These are phyloP conservation scores for Thera obeliscata DNA, from an alignment of 2,888 invertebrate genomes.

Conservation along the genomic window DNA sequence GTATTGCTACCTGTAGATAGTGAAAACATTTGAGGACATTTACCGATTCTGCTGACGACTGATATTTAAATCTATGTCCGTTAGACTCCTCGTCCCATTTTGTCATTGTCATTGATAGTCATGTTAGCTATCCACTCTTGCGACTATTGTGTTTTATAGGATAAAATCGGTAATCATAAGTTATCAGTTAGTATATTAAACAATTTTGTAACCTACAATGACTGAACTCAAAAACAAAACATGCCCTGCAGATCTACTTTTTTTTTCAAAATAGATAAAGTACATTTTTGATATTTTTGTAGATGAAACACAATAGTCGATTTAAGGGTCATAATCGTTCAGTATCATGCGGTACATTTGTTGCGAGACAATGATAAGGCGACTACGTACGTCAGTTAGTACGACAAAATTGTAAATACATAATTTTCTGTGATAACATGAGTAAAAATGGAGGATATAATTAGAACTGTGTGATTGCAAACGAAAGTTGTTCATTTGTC, in stretches of 20 bases:
- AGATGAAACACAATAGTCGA: slow-evolving; percentile 53
- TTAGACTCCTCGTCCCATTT: slow-evolving; percentile 61
- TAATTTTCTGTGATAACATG: slow-evolving; percentile 86
- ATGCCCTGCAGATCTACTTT: slow-evolving; percentile 8
- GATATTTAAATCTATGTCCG: slow-evolving; percentile 53
- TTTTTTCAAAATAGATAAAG: slow-evolving; percentile 9
- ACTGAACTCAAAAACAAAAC: slow-evolving; percentile 23
- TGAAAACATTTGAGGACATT: slow-evolving; percentile 13
- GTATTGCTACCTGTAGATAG: slow-evolving; percentile 14
- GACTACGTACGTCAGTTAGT: slow-evolving; percentile 75
- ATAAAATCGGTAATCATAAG: slow-evolving; percentile 1
- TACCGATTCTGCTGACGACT: slow-evolving; percentile 56
- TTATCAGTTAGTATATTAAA: neutral
- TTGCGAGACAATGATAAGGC: slow-evolving; percentile 72
- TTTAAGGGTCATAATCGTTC: slow-evolving; percentile 58
- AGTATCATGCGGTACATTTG: slow-evolving; percentile 66
- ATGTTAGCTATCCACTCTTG: slow-evolving; percentile 54
- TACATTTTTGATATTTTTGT: slow-evolving; percentile 1
- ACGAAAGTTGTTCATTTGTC: slow-evolving; percentile 76
- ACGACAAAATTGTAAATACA: slow-evolving; percentile 85
- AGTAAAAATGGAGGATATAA: slow-evolving; percentile 75
- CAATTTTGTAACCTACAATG: slow-evolving; percentile 23
- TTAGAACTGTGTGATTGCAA: slow-evolving; percentile 84
- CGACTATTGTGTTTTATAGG: slow-evolving; percentile 51
- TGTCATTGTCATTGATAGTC: slow-evolving; percentile 62